A percentile compares a stretch with the other conserved stretches of the same genome.
phyloP scores from a whole-genome alignment of 2,797 vertebrate species.

The Mycteria americana region DNA sequence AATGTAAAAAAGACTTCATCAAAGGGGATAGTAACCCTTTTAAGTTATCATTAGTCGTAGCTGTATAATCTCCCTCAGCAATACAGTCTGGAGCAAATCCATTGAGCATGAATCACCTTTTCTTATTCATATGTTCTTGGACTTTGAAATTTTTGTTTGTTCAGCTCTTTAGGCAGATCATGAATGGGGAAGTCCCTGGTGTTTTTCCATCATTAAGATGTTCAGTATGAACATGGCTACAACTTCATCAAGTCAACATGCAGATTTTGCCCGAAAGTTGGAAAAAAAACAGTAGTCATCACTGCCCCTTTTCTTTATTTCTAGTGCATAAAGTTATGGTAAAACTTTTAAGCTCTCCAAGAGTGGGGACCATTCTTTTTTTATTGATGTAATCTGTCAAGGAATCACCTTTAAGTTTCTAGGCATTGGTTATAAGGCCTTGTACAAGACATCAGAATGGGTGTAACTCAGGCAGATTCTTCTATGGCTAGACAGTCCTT shows the following conservation, averaged over 20 bases:
- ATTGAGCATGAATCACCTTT: not conserved
- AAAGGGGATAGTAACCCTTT: not conserved
- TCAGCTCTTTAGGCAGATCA: not conserved
- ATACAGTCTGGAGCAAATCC: not conserved
- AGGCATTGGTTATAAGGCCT: not conserved
- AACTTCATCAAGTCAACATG: not conserved
- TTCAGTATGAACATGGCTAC: not conserved
- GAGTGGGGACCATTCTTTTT: not conserved
- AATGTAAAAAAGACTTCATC: not conserved
- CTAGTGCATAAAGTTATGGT: not conserved
- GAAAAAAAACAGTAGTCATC: not conserved
- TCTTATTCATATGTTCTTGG: not conserved
- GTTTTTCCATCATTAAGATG: not conserved
- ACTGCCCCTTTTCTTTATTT: not conserved
- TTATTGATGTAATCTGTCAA: not conserved
- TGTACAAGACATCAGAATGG: not conserved
- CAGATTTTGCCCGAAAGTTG: not conserved
- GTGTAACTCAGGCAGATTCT: not conserved
- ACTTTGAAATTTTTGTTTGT: not conserved
- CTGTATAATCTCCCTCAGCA: not conserved
- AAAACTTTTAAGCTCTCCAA: not conserved
- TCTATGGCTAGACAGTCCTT: not conserved
- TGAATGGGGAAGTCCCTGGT: not conserved
- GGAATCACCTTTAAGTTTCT: not conserved
- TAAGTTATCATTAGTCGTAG: not conserved